phyloP scores from a whole-genome alignment of 2,888 invertebrate genomes.

The Harpalus rubripes region DNA sequence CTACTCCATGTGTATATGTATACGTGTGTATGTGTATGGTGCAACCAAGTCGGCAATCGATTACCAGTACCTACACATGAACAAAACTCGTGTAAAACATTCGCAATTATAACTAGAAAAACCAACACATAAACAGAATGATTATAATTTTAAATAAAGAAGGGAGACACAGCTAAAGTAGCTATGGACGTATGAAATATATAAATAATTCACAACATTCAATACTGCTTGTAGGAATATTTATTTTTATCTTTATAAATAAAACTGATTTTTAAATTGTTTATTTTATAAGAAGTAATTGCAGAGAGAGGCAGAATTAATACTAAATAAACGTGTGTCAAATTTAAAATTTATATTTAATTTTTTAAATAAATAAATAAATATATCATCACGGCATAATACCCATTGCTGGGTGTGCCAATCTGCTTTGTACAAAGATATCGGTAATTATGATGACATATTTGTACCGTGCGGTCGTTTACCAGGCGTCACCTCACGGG shows the following conservation, averaged over 20 bases:
- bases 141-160: background rate
- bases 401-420: no score
- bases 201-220: background rate
- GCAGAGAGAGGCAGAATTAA: no score
- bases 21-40: no score
- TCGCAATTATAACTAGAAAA: slow-evolving; percentile 3
- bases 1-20: background rate
- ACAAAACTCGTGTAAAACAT: background rate
- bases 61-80: background rate
- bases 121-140: background rate
- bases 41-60: background rate
- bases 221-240: background rate
- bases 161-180: background rate
- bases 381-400: no score
- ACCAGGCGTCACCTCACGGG: no score
- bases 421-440: no score
- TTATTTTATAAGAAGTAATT: background rate
- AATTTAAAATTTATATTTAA: background rate
- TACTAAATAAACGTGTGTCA: no score
- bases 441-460: no score
- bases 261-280: background rate
- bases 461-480: no score
- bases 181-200: background rate
- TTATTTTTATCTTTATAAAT: slow-evolving; percentile 4
- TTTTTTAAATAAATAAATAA: no score